Conservation (phyloP, 64 coral and sea anemone species). For the Stylophora pistillata region DNA sequence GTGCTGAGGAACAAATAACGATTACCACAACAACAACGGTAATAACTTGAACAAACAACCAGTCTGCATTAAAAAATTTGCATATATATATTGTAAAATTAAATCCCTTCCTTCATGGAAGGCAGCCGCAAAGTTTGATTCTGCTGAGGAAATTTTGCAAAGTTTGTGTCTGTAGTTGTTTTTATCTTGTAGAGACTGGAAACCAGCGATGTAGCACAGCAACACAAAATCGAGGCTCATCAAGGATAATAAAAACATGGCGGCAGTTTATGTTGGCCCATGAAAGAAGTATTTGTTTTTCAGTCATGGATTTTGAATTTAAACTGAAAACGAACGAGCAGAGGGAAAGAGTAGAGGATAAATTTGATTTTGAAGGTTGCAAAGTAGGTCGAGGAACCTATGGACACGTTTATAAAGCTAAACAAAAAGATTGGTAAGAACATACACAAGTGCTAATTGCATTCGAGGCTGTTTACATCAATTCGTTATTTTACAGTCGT, state of each 20-base stretch:
- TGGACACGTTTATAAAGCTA: slow-evolving; percentile 98
- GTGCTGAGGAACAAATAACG: too few species aligned
- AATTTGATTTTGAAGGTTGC: slow-evolving; percentile 98
- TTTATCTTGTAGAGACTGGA: too few species aligned
- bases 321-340: slow-evolving; percentile 92
- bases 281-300: slow-evolving; percentile 20
- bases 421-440: slow-evolving; percentile 82
- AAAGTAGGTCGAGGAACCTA: slow-evolving; percentile 99
- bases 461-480: not conserved
- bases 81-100: too few species aligned
- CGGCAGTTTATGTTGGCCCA: not conserved
- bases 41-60: too few species aligned
- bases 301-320: slow-evolving; percentile 95
- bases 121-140: too few species aligned
- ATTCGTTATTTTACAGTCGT: not conserved
- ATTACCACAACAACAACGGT: too few species aligned
- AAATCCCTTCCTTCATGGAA: too few species aligned
- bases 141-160: too few species aligned
- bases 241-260: slow-evolving; percentile 30
- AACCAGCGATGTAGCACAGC: too few species aligned
- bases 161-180: too few species aligned
- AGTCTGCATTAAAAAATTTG: too few species aligned
- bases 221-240: not conserved
- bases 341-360: slow-evolving; percentile 96
- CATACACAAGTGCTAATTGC: not conserved